Evolutionary conservation across 2,113 vertebrate species (phyloP).

Genomic region (Bos indicus): DNA sequence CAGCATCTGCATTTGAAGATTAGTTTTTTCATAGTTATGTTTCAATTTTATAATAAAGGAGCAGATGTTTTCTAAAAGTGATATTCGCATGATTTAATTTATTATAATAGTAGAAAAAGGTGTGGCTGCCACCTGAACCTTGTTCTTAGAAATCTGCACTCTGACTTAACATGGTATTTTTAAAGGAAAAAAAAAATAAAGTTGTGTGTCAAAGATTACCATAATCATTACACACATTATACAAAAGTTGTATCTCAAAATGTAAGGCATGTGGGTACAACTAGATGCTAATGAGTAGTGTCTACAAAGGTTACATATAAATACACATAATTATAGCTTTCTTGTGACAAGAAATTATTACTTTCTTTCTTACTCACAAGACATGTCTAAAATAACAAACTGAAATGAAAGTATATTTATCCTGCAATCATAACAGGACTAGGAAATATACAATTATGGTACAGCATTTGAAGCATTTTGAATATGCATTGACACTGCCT

Average conservation of each 20-base stretch:
- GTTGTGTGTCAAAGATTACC: constrained; percentile 56
- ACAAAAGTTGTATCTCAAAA: constrained; percentile 69
- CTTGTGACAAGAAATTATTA: constrained; percentile 74
- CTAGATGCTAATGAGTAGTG: constrained; percentile 73
- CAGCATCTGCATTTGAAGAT: neutral
- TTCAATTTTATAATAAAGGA: neutral
- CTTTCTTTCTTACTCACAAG: constrained; percentile 69
- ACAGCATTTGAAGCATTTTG: constrained; percentile 51
- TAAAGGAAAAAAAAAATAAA: neutral
- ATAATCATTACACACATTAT: constrained; percentile 56
- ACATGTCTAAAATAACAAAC: constrained; percentile 66
- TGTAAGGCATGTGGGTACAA: constrained; percentile 56
- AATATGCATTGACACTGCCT: constrained; percentile 32
- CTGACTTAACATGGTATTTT: constrained; percentile 17
- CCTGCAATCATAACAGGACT: constrained; percentile 60
- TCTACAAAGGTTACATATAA: constrained; percentile 81
- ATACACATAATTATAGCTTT: constrained; percentile 77
- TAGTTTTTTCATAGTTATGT: neutral
- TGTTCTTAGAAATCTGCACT: constrained; percentile 7
- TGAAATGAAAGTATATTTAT: constrained; percentile 72
- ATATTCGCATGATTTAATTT: neutral
- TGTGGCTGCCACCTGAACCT: neutral
- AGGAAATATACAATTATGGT: constrained; percentile 49
- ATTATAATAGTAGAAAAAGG: neutral
- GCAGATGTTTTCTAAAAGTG: neutral